Base-by-base conservation (phyloP, 2,797 vertebrate genomes). In the Poecile montanus region DNA sequence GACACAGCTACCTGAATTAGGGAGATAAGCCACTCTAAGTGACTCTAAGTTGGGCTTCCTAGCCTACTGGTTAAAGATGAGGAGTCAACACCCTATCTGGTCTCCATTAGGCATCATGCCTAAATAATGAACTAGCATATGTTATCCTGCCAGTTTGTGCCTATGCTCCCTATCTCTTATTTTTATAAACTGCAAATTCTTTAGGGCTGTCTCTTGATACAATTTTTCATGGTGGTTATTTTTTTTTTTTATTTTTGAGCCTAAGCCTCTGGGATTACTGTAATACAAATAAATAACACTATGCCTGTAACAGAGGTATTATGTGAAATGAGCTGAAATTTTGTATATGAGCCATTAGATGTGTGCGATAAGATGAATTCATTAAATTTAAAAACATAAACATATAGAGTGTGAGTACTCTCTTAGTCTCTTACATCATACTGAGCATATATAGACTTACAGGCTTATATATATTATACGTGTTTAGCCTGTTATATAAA, bases 301-400 rank as follows among this genome's bases (percentile, higher is more conserved):
- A 71, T 82, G 76, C 38, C 34, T 82, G 6, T 94, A 82, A 79
- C 27, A 76, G 61, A 77, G 34, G 15, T 85, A 54, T 94, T 77
- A 95, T 3, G 23, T 81, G 42, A 84, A 93, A 91, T 3, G 8
- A 91, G 53, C 21, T 76, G 60, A 84, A 36, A 94, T 92, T 95
- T 90, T 91, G 51, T 94, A 76, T 96, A 91, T 58, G 74, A 94
- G 62, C 48, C 56, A 58, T 86, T 91, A 94, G 50, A 58, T 60
- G 25, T 70, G 45, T 86, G 13, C 15, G 50, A 91, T 76, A 85
- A 79, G 56, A 76, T 16, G 42, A 91, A 96, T 94, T 95, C 60
- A 93, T 95, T 95, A 95, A 84, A 78, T 91, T 45, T 94, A 38
- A 90, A 91, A 76, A 88, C n/a, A 79, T 72, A 86, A 88, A 53